Conservation (phyloP, 2,797 vertebrate species). For the Eleutherodactylus coqui region DNA sequence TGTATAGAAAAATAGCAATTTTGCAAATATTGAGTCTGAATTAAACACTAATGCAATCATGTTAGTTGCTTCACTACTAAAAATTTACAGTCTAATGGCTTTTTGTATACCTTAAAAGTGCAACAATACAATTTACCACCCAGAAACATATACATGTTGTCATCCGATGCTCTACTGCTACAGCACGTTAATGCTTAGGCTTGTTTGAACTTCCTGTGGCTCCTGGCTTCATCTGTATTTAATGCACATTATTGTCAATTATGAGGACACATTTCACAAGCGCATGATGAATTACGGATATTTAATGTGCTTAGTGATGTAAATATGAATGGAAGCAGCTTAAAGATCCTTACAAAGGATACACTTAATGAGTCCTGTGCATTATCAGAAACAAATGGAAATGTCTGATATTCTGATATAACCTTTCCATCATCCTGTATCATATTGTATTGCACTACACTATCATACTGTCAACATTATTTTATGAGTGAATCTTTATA, state of each 20-base stretch:
- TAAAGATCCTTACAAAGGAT: not conserved
- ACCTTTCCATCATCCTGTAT: not conserved
- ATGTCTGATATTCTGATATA: not conserved
- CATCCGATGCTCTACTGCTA: too few species aligned
- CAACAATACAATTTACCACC: too few species aligned
- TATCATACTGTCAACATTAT: not conserved
- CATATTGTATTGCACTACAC: too few species aligned
- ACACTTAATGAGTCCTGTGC: not conserved
- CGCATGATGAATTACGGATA: slow-evolving; percentile 10
- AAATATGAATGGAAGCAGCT: not conserved
- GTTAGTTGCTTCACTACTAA: too few species aligned
- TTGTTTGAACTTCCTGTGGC: slow-evolving; percentile 52
- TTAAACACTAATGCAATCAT: too few species aligned
- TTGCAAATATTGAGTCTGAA: too few species aligned
- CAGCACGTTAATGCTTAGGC: too few species aligned
- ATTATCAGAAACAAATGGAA: not conserved
- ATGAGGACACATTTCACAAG: not conserved
- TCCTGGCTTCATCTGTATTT: slow-evolving; percentile 48
- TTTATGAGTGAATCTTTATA: not conserved
- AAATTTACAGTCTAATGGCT: too few species aligned
- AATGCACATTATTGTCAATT: slow-evolving; percentile 34
- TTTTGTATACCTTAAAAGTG: too few species aligned
- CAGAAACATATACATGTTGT: too few species aligned
- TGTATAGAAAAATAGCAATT: too few species aligned
- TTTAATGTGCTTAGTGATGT: slow-evolving; percentile 8